Evolutionary conservation across 2,888 invertebrate genomes (phyloP).

Genomic region (Eristalis tenax): DNA sequence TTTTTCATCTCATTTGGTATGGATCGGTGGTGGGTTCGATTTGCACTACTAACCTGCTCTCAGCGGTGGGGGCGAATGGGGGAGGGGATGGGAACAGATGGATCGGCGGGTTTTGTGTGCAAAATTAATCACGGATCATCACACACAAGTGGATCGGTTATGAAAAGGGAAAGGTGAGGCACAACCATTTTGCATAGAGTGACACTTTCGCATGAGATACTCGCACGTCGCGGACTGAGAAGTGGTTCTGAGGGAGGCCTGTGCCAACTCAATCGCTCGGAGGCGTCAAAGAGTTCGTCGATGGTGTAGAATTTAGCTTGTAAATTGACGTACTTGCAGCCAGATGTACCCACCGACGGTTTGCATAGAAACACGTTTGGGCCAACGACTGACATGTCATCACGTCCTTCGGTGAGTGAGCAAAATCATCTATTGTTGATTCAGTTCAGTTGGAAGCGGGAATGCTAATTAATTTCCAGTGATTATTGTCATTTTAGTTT

Average conservation of each 20-base stretch:
- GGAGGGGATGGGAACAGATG: conserved; percentile 21
- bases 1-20: background rate
- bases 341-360: background rate
- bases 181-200: conserved; percentile 11
- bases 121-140: conserved; percentile 57
- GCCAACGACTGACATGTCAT: background rate
- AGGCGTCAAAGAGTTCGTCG: conserved; percentile 50
- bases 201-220: conserved; percentile 41
- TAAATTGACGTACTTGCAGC: background rate
- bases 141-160: conserved; percentile 31
- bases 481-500: conserved; percentile 19
- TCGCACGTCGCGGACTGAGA: background rate
- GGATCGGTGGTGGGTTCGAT: conserved; percentile 34
- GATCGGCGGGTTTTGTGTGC: conserved; percentile 35
- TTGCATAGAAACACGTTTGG: conserved; percentile 9
- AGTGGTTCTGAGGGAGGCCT: background rate
- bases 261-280: conserved; percentile 12
- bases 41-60: conserved; percentile 69
- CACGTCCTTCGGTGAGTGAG: conserved; percentile 37
- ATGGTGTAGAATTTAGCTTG: conserved; percentile 6
- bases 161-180: conserved; percentile 58
- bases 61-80: background rate
- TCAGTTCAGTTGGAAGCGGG: conserved; percentile 25
- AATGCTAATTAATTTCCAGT: conserved; percentile 56
- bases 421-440: conserved; percentile 30